Percentiles rank a stretch among this genome's conserved stretches.
phyloP scores from a whole-genome alignment of 1,140 invertebrate genomes.

The Ylistrum balloti region DNA sequence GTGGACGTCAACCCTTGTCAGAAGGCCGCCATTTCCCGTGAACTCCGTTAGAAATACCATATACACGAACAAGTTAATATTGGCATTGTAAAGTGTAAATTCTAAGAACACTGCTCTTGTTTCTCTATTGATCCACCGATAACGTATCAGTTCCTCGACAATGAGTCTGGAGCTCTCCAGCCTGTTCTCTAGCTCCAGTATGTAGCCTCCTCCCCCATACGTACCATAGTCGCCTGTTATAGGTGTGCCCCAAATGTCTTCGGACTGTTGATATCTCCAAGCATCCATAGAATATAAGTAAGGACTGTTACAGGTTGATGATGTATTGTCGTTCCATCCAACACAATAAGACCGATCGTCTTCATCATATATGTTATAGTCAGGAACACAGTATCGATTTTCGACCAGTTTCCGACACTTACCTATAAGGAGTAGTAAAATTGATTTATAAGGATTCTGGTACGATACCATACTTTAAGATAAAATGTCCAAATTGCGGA shows the following conservation, averaged over 20 bases:
- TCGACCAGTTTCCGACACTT: not conserved
- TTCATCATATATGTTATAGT: conserved; percentile 54
- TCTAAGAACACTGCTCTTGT: conserved; percentile 83
- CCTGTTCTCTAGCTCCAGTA: conserved; percentile 60
- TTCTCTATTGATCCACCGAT: conserved; percentile 82
- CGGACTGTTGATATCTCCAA: conserved; percentile 60
- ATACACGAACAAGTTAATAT: conserved; percentile 65
- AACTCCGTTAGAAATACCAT: conserved; percentile 78
- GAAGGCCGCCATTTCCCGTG: conserved; percentile 80
- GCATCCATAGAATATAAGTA: conserved; percentile 41
- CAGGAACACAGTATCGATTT: conserved; percentile 41
- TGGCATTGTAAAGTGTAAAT: conserved; percentile 84
- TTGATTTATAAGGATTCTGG: no score
- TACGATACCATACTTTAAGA: no score
- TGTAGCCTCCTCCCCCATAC: conserved; percentile 66
- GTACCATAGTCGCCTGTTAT: conserved; percentile 61
- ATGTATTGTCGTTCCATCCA: conserved; percentile 44
- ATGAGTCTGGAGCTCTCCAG: conserved; percentile 46
- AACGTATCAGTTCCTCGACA: conserved; percentile 76
- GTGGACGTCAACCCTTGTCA: conserved; percentile 68
- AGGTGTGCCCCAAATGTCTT: conserved; percentile 60
- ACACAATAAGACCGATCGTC: conserved; percentile 54
- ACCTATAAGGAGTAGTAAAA: not conserved
- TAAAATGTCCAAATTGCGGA: no score
- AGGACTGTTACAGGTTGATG: conserved; percentile 42